Conservation (phyloP, 2,797 vertebrate species). For the Gymnoscopelus microlampas region DNA sequence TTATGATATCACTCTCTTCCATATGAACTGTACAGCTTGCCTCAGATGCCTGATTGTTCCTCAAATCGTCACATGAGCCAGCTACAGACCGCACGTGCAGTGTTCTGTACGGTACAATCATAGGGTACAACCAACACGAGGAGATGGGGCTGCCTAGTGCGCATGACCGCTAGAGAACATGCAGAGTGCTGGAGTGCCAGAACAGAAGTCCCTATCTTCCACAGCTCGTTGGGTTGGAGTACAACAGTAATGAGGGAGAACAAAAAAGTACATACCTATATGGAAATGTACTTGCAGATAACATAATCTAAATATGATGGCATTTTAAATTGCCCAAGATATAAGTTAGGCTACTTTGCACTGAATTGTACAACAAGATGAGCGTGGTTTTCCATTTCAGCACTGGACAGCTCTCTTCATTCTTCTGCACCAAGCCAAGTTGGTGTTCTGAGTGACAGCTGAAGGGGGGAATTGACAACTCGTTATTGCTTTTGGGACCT, state of each 20-base stretch:
- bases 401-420: slow-evolving; percentile 75
- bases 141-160: slow-evolving; percentile 63
- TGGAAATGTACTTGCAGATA: not conserved
- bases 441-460: slow-evolving; percentile 12
- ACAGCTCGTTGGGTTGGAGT: slow-evolving; percentile 23
- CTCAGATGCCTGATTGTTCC: slow-evolving; percentile 54
- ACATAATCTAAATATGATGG: not conserved
- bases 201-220: slow-evolving; percentile 29
- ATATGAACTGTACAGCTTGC: slow-evolving; percentile 47
- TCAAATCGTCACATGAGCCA: slow-evolving; percentile 68
- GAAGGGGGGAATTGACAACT: slow-evolving; percentile 28
- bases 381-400: slow-evolving; percentile 65
- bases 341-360: not conserved
- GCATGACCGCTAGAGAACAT: slow-evolving; percentile 65
- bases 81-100: slow-evolving; percentile 63
- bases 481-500: slow-evolving; percentile 27
- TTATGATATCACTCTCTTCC: slow-evolving; percentile 27
- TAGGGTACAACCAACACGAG: slow-evolving; percentile 48
- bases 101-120: not conserved
- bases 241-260: not conserved
- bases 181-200: slow-evolving; percentile 27
- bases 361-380: not conserved
- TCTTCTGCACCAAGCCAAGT: slow-evolving; percentile 8
- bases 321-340: not conserved
- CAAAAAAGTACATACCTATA: not conserved